A percentile compares a stretch with the other conserved stretches of the same genome.
Conservation (phyloP, 2,113 vertebrate species). For the Eurystomus gularis region DNA sequence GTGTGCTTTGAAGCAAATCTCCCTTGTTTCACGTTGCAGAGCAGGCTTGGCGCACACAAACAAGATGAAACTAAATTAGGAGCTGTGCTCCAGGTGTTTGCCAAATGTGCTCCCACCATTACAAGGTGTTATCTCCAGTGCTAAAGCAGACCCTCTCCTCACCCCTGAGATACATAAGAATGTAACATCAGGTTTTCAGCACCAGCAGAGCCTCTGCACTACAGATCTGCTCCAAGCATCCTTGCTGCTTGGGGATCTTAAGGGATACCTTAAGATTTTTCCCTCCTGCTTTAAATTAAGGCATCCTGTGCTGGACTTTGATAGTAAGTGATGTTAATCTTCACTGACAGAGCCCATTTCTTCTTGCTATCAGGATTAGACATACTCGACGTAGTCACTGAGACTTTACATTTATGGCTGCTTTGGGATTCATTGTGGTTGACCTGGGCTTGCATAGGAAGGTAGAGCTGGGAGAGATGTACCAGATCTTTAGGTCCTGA, state of each 20-base stretch:
- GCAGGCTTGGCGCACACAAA: background rate
- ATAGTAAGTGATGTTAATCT: background rate
- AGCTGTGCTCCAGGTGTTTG: background rate
- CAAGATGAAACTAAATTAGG: background rate
- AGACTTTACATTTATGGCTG: background rate
- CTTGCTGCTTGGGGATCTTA: background rate
- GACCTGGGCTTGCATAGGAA: background rate
- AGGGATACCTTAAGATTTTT: background rate
- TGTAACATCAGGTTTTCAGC: background rate
- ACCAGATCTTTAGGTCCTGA: background rate
- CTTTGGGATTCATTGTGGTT: background rate
- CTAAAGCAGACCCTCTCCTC: background rate
- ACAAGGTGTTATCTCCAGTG: background rate
- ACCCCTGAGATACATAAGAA: background rate
- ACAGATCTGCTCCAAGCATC: background rate
- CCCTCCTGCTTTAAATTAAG: background rate
- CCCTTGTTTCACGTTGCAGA: rapidly evolving
- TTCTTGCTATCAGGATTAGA: background rate
- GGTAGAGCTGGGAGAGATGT: background rate
- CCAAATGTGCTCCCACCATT: background rate
- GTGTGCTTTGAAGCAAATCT: background rate
- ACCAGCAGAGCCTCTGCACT: background rate
- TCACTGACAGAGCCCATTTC: background rate
- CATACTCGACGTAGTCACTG: background rate
- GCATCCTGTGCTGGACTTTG: background rate